These are phyloP conservation scores for Maniola jurtina DNA, from an alignment of 1,140 invertebrate species.

Conservation along the genomic window DNA sequence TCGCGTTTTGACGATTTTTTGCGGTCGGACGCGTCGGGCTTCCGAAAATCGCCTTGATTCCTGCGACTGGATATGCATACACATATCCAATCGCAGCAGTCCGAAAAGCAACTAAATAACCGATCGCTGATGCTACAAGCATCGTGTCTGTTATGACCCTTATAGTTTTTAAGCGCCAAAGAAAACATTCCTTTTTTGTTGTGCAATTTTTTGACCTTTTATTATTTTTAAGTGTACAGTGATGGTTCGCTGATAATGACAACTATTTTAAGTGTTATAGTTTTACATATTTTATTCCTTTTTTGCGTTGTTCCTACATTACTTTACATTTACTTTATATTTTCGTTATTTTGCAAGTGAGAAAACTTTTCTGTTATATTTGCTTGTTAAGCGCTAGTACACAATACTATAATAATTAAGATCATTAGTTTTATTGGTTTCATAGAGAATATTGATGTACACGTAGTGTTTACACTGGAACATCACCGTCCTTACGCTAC, in stretches of 20 bases:
- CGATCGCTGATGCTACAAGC: no score
- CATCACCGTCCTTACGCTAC: conserved; percentile 31
- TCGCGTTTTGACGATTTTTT: no score
- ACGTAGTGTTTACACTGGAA: conserved; percentile 1
- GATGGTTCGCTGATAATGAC: conserved; percentile 30
- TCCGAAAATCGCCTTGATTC: no score
- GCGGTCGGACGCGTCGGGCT: no score
- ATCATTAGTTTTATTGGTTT: conserved; percentile 43
- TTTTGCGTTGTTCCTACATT: conserved; percentile 26
- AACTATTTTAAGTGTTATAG: conserved; percentile 47
- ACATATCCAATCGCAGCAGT: no score
- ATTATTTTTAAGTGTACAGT: conserved; percentile 51
- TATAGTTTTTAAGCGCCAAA: conserved; percentile 67
- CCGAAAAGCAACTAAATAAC: no score
- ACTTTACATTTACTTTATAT: conserved; percentile 32
- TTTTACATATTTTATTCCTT: conserved; percentile 46
- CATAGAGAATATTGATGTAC: neutral
- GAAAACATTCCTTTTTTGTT: conserved; percentile 58
- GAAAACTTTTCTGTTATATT: conserved; percentile 27
- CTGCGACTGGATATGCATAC: no score
- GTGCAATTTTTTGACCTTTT: conserved; percentile 64
- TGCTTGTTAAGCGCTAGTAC: conserved; percentile 17
- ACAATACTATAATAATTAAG: conserved; percentile 35
- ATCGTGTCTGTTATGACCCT: conserved; percentile 16
- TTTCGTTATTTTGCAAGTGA: conserved; percentile 50